Base-by-base conservation (phyloP, 2,888 invertebrate genomes). In the Lasius fuliginosus region DNA sequence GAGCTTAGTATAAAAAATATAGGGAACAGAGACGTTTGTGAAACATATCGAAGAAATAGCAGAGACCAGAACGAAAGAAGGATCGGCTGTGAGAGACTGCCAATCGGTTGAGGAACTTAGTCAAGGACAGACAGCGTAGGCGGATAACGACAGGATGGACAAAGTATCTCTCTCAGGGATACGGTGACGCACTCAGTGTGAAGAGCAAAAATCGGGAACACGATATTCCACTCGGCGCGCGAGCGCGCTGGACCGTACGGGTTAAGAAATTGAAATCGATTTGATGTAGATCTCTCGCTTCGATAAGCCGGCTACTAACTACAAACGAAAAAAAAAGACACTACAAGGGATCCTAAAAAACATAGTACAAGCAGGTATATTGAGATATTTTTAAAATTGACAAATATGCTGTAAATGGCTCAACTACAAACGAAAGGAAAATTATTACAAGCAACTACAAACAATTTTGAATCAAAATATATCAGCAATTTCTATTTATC, bases 191-290 rank as follows among this genome's bases (percentile, higher is more conserved):
- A 36, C 36, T 40, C 40, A 33, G 56, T 12, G 11, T 9, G 71
- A 60, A 36, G 5, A 65, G 76, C 60, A 84, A 83, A 87, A 84
- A 82, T 84, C 73, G 42, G 83, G 67, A 88, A 90, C 89, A 87
- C 68, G 88, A 85, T 87, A 90, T 90, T 88, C 87, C 86, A 89
- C 86, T 90, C 67, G 85, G 79, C 56, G 56, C 11, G 40, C n/a
- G 56, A 40, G 30, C 58, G 67, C 33, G 53, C 11, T 6, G 58
- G 5, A 23, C 33, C 65, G 12, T 60, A 56, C 46, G 40, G 58
- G 68, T 86, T 85, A 88, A 87, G 85, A 86, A 85, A 90, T 86
- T 86, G 86, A 84, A 87, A 86, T 89, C 89, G 88, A 90, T 90
- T 86, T 84, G 58, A 76, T 67, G 53, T 53, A 82, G 64, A 69